Conservation (phyloP, 2,888 invertebrate species). For the Cosmia pyralina region DNA sequence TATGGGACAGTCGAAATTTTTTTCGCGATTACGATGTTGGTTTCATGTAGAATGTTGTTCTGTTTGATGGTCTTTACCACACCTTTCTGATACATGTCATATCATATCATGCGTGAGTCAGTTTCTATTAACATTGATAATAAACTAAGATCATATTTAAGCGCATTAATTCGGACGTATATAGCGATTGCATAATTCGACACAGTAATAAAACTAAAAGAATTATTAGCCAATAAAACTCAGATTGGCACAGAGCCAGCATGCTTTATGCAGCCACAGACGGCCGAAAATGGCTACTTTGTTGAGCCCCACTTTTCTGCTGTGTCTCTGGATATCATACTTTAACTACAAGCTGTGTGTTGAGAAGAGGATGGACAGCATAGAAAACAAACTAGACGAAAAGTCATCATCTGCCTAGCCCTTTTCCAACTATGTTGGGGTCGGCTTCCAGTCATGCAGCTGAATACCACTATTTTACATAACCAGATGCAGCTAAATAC, state of each 20-base stretch:
- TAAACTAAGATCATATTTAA: neutral
- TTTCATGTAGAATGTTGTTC: too few species aligned
- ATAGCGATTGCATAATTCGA: constrained; percentile 64
- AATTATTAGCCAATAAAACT: constrained; percentile 78
- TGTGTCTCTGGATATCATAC: constrained; percentile 49
- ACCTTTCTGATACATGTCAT: too few species aligned
- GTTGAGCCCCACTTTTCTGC: constrained; percentile 50
- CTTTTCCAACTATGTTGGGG: too few species aligned
- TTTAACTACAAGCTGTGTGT: neutral
- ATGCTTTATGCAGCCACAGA: constrained; percentile 71
- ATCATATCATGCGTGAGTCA: neutral
- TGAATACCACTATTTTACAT: too few species aligned
- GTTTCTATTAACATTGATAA: neutral
- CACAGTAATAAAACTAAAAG: constrained; percentile 74
- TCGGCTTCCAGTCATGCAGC: too few species aligned
- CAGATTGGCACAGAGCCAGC: constrained; percentile 76
- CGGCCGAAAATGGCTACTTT: constrained; percentile 64
- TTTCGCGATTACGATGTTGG: neutral
- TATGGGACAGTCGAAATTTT: neutral
- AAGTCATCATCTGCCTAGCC: too few species aligned
- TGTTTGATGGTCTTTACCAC: neutral
- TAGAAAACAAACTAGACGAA: too few species aligned
- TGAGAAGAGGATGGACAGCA: neutral
- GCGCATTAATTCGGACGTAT: constrained; percentile 23
- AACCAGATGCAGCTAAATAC: too few species aligned